Evolutionary conservation across 2,113 vertebrate genomes (phyloP), one percentile per base, ranked within the genome.

Genomic region (Pelodiscus sinensis): DNA sequence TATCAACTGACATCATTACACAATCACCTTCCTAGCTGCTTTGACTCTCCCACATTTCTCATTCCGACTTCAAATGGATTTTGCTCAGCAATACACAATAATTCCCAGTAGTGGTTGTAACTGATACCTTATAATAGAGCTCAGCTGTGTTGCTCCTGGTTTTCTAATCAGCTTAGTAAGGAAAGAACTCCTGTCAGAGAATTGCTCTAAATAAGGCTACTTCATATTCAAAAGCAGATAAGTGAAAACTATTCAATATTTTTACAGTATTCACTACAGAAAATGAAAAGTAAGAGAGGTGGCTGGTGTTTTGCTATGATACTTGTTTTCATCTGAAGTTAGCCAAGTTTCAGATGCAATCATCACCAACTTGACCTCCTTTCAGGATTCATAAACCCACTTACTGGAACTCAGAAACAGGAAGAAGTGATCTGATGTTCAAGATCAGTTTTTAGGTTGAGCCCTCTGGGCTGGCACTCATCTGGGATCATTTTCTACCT

Each of bases 101-200:
- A 94, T 95, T 95, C 95, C 86, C 90, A 88, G 89, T 14, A 78
- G 84, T 94, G 93, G 92, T 94, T 94, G 92, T 94, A 93, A 81
- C 87, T 93, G 86, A 90, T 96, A 94, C 71, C 52, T 90, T 92
- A 24, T 88, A 95, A 65, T 81, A 71, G 52, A 91, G 71, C 73
- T 95, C 92, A 92, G 86, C 89, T 87, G 87, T 94, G 62, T 85
- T 95, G 71, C 73, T 93, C 84, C 80, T 90, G 87, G 90, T 83
- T 92, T 94, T 94, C 95, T 93, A 92, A 96, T 94, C 93, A 94
- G 55, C 62, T 95, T 94, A 96, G 84, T 80, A 90, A 79, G 86
- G 89, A 88, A 21, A 92, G 44, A 94, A 88, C 29, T 94, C 52
- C 82, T 94, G 94, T 65, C 2, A 3, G 80, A 95, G 89, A 92